phyloP scores from a whole-genome alignment of 1,140 invertebrate genomes.

The Danaus melanippus region DNA sequence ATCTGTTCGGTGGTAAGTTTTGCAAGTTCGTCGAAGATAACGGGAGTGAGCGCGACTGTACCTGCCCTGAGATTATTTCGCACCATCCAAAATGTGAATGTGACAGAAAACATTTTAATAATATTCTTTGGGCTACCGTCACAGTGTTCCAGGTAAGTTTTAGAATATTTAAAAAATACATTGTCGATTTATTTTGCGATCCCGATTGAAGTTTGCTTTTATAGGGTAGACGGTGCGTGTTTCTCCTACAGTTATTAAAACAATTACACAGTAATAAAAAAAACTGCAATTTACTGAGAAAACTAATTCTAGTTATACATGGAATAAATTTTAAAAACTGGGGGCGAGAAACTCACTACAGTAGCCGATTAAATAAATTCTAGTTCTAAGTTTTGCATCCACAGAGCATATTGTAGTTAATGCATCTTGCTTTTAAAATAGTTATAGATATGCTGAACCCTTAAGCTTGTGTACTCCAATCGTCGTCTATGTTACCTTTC shows the following conservation, averaged over 20 bases:
- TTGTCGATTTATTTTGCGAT: constrained; percentile 66
- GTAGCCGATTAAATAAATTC: constrained; percentile 30
- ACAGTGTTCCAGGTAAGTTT: constrained; percentile 96
- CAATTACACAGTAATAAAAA: neutral
- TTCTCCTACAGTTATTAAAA: constrained; percentile 43
- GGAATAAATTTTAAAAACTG: constrained; percentile 4
- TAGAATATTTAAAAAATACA: constrained; percentile 48
- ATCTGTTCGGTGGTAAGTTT: constrained; percentile 99
- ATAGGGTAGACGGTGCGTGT: constrained; percentile 50
- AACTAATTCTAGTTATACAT: neutral
- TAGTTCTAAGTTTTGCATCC: constrained; percentile 40
- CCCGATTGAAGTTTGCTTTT: constrained; percentile 51
- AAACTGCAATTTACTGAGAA: neutral
- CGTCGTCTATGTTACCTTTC: constrained; percentile 61
- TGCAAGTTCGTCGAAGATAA: constrained; percentile 94
- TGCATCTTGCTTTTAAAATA: constrained; percentile 61
- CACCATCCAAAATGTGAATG: constrained; percentile 91
- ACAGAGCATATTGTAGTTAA: constrained; percentile 53
- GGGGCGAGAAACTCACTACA: constrained; percentile 51
- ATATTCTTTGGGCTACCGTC: constrained; percentile 95
- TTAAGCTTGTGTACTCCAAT: constrained; percentile 65
- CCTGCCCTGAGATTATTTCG: constrained; percentile 90
- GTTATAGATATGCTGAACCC: constrained; percentile 50
- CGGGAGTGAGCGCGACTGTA: constrained; percentile 88
- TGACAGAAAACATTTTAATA: constrained; percentile 98